phyloP scores from a whole-genome alignment of 2,113 vertebrate genomes.

The Fulica atra region DNA sequence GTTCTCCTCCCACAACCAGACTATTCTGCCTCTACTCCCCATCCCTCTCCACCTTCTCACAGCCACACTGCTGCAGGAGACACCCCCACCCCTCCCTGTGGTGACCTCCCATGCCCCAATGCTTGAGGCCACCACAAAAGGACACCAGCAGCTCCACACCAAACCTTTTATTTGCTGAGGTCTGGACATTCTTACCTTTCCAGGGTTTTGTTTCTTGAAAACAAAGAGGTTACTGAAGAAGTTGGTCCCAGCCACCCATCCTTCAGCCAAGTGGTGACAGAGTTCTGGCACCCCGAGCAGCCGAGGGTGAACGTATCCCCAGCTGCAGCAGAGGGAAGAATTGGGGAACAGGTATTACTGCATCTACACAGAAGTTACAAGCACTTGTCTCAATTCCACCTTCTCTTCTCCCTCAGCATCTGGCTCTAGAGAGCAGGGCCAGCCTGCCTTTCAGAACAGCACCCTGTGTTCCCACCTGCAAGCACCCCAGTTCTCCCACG shows the following conservation, averaged over 20 bases:
- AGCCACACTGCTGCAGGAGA: not conserved
- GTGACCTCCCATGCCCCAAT: not conserved
- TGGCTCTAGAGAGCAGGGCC: not conserved
- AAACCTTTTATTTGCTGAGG: not conserved
- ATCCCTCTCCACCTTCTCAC: not conserved
- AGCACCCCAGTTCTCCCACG: not conserved
- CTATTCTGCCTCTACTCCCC: not conserved
- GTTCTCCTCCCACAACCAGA: not conserved
- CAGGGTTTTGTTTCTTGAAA: conserved; percentile 90
- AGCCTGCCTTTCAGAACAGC: not conserved
- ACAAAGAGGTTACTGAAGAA: conserved; percentile 79
- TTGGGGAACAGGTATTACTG: not conserved
- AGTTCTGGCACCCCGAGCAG: conserved; percentile 91
- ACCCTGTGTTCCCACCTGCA: not conserved
- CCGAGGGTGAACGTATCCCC: conserved; percentile 92
- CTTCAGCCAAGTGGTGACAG: conserved; percentile 90
- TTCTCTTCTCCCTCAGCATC: not conserved
- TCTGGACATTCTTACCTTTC: conserved; percentile 83
- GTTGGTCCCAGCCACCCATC: conserved; percentile 83
- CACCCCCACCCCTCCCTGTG: not conserved
- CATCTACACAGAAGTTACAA: not conserved
- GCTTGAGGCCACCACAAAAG: not conserved
- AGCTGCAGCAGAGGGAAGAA: conserved; percentile 72
- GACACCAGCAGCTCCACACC: not conserved
- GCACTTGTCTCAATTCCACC: not conserved